Percentiles rank a stretch among this genome's conserved stretches.
Conservation (phyloP, 2,797 vertebrate genomes). For the Ptychadena robeensis region DNA sequence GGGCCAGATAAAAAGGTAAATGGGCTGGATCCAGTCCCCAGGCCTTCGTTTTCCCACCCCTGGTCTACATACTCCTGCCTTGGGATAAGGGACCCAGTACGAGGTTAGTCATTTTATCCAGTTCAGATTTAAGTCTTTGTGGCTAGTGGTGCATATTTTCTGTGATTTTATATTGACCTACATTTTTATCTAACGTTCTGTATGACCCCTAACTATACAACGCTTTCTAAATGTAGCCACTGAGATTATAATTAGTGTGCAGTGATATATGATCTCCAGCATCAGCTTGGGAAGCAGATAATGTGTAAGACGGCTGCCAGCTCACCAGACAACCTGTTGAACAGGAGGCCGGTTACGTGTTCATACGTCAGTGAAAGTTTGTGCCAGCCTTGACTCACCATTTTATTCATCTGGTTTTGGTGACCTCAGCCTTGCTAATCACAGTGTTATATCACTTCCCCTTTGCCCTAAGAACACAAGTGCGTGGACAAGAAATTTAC, state of each 20-base stretch:
- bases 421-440: background rate
- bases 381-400: conserved; percentile 15
- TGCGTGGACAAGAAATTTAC: background rate
- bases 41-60: too few species aligned
- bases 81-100: too few species aligned
- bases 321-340: background rate
- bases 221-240: background rate
- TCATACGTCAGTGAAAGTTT: background rate
- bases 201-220: background rate
- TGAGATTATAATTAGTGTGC: background rate
- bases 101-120: too few species aligned
- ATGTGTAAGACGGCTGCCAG: background rate
- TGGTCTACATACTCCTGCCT: too few species aligned
- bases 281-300: background rate
- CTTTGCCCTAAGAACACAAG: background rate
- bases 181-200: too few species aligned
- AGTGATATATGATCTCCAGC: background rate
- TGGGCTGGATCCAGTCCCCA: too few species aligned
- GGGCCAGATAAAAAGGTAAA: too few species aligned
- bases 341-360: background rate
- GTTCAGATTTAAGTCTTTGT: too few species aligned
- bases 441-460: background rate
- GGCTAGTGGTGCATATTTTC: too few species aligned
- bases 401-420: background rate
- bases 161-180: background rate